These are phyloP conservation scores for Tokudaia muenninki DNA, from an alignment of 2,797 vertebrate genomes.

Conservation along the genomic window DNA sequence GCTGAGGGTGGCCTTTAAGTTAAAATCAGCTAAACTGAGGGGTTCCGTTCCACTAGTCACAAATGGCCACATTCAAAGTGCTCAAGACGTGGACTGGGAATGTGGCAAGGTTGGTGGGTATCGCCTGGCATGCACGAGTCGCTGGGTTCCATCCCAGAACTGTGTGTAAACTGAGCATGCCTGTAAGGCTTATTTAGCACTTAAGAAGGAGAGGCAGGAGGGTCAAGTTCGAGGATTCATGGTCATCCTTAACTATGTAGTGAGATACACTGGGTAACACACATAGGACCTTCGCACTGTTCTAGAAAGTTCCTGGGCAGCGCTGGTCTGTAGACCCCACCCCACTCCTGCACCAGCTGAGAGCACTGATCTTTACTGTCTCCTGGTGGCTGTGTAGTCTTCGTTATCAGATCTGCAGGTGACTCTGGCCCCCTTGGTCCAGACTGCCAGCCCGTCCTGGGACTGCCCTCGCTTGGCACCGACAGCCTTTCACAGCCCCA, in stretches of 20 bases:
- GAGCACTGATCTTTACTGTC: not conserved
- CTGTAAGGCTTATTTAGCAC: not conserved
- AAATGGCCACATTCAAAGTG: not conserved
- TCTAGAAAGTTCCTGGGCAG: not conserved
- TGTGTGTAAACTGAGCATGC: too few species aligned
- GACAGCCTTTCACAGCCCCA: not conserved
- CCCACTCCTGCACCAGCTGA: rapidly evolving
- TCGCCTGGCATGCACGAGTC: not conserved
- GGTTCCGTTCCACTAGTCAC: not conserved
- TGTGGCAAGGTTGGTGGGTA: not conserved
- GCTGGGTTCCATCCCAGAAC: not conserved
- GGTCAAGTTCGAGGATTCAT: not conserved
- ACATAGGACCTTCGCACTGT: rapidly evolving
- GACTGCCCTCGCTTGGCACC: not conserved
- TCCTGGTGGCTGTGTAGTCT: too few species aligned
- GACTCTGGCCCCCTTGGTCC: not conserved
- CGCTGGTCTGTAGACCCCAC: not conserved
- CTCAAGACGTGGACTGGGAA: rapidly evolving
- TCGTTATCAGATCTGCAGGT: not conserved
- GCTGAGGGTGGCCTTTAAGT: not conserved
- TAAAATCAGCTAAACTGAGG: not conserved
- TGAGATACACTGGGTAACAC: not conserved
- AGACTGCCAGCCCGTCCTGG: rapidly evolving
- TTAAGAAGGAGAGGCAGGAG: not conserved
- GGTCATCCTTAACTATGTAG: not conserved